Evolutionary conservation across 1,140 invertebrate species (phyloP).

Genomic region (Monomorium pharaonis): DNA sequence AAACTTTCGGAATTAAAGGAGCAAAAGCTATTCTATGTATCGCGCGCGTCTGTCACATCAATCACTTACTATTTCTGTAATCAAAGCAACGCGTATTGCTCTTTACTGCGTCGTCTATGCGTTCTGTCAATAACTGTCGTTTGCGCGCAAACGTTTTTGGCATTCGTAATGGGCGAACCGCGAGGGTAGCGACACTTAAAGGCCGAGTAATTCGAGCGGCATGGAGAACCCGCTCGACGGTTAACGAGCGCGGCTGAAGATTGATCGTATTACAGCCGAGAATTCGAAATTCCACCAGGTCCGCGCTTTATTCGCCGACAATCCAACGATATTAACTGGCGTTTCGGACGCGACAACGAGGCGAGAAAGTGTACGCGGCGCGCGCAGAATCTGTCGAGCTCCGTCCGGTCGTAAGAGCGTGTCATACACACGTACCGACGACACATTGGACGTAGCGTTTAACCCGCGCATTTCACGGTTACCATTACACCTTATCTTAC

Average conservation of each 20-base stretch:
- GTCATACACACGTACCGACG: background rate
- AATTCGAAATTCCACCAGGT: slow-evolving; percentile 63
- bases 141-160: slow-evolving; percentile 18
- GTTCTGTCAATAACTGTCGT: slow-evolving; percentile 56
- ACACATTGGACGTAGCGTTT: background rate
- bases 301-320: slow-evolving; percentile 57
- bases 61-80: slow-evolving; percentile 7
- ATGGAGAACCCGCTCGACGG: slow-evolving; percentile 67
- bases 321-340: slow-evolving; percentile 50
- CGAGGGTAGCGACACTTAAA: slow-evolving; percentile 57
- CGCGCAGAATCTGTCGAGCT: background rate
- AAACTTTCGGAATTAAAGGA: background rate
- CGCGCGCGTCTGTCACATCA: background rate
- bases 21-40: background rate
- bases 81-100: background rate
- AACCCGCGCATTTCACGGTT: slow-evolving; percentile 19
- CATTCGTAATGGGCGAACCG: slow-evolving; percentile 42
- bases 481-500: slow-evolving; percentile 7
- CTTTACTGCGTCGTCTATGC: slow-evolving; percentile 15
- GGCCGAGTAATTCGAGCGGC: slow-evolving; percentile 55
- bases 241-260: slow-evolving; percentile 67
- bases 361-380: slow-evolving; percentile 7
- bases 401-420: background rate
- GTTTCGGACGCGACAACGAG: slow-evolving; percentile 28
- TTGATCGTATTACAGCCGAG: slow-evolving; percentile 67